Evolutionary conservation across 1,140 invertebrate genomes (phyloP).

Genomic region (Triops cancriformis): DNA sequence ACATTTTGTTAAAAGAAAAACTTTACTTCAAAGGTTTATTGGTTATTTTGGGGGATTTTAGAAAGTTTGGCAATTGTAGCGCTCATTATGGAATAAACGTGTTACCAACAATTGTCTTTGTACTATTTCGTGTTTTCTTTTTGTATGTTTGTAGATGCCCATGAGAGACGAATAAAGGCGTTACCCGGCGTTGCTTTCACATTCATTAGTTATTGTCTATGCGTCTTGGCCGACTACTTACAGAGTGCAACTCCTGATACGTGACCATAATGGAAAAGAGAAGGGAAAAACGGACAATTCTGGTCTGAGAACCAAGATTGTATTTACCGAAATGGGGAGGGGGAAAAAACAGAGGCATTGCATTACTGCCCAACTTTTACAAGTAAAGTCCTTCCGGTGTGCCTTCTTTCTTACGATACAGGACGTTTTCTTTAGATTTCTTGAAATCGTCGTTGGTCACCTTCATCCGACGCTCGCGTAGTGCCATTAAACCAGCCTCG

Average conservation of each 20-base stretch:
- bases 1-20: neutral
- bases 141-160: neutral
- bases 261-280: neutral
- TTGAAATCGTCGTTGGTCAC: slow-evolving; percentile 99
- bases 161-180: neutral
- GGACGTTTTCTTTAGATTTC: slow-evolving; percentile 98
- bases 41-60: neutral
- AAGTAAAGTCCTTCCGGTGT: slow-evolving; percentile 98
- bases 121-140: neutral
- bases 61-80: neutral
- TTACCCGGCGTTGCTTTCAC: neutral
- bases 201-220: neutral
- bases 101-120: neutral
- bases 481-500: slow-evolving; percentile 94
- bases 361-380: slow-evolving; percentile 44
- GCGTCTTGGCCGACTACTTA: neutral
- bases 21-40: neutral
- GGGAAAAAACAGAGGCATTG: neutral
- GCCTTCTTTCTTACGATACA: slow-evolving; percentile 98
- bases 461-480: slow-evolving; percentile 96
- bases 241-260: neutral
- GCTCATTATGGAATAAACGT: neutral
- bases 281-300: neutral
- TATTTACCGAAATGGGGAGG: neutral
- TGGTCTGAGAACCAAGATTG: neutral